Conservation (phyloP, 1,140 invertebrate genomes). For the Acromyrmex charruanus region DNA sequence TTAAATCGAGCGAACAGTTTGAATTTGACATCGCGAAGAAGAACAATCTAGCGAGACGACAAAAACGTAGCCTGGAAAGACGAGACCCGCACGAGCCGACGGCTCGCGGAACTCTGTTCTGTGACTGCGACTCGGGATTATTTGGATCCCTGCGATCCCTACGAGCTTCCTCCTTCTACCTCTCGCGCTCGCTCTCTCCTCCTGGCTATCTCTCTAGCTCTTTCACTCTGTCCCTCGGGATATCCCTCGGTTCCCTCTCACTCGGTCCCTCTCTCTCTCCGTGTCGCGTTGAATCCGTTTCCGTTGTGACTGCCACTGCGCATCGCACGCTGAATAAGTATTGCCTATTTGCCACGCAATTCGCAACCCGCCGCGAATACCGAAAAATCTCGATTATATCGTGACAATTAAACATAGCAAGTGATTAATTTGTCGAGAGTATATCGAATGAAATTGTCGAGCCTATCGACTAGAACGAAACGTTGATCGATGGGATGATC, state of each 20-base stretch:
- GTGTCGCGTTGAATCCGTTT: constrained; percentile 85
- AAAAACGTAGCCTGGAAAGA: constrained; percentile 4
- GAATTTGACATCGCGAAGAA: not conserved
- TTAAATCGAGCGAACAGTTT: not conserved
- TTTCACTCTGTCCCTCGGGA: constrained; percentile 71
- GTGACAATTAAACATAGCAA: not conserved
- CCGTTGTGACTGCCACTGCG: constrained; percentile 85
- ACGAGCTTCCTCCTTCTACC: constrained; percentile 78
- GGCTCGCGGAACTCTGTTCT: constrained; percentile 83
- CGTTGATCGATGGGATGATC: not conserved
- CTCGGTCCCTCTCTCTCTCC: constrained; percentile 78
- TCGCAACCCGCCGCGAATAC: not conserved
- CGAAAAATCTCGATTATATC: not conserved
- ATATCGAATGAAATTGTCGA: not conserved
- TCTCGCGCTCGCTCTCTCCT: constrained; percentile 76
- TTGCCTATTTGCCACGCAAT: constrained; percentile 74
- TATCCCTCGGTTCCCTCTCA: constrained; percentile 72
- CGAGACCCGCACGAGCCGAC: constrained; percentile 82
- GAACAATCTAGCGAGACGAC: not conserved
- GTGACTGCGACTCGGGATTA: constrained; percentile 83
- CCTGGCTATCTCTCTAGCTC: constrained; percentile 72
- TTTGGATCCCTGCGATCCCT: constrained; percentile 83
- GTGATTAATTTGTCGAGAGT: not conserved
- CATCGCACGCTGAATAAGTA: constrained; percentile 78
- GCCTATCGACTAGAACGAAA: not conserved